Evolutionary conservation across 2,888 invertebrate species (phyloP).

Genomic region (Philaethria dido): DNA sequence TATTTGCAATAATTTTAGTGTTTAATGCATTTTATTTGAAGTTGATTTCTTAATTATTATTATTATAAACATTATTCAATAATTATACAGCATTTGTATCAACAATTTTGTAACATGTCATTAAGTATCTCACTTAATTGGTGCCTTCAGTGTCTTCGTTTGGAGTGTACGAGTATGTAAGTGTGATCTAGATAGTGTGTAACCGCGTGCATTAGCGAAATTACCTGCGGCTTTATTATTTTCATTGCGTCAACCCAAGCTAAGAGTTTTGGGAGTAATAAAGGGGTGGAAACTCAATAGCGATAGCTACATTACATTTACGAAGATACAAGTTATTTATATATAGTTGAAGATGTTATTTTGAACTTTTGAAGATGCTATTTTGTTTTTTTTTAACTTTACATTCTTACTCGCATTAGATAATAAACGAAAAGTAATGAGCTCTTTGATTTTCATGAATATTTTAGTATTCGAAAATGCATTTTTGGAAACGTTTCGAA

Average conservation of each 20-base stretch:
- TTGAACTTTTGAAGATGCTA: neutral
- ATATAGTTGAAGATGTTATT: slow-evolving; percentile 6
- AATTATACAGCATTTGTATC: slow-evolving; percentile 20
- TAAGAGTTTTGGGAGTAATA: slow-evolving; percentile 54
- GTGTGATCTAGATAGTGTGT: slow-evolving; percentile 78
- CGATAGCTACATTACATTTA: slow-evolving; percentile 15
- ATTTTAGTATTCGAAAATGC: no score
- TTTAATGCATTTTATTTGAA: no score
- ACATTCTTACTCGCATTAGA: no score
- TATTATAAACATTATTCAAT: neutral
- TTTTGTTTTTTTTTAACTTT: no score
- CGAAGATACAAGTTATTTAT: slow-evolving; percentile 16
- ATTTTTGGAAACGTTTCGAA: no score
- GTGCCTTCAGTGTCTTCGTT: slow-evolving; percentile 70
- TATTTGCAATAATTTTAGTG: no score
- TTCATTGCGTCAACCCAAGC: slow-evolving; percentile 75
- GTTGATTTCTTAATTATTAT: no score
- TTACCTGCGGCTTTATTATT: slow-evolving; percentile 82
- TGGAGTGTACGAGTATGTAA: slow-evolving; percentile 58
- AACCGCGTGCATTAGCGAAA: slow-evolving; percentile 83
- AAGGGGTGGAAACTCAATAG: slow-evolving; percentile 48
- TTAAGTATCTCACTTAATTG: slow-evolving; percentile 59
- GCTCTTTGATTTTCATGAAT: no score
- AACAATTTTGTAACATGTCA: slow-evolving; percentile 20
- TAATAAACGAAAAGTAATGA: no score